Conservation (phyloP, 2,113 vertebrate genomes). For the Chaenogobius annularis region DNA sequence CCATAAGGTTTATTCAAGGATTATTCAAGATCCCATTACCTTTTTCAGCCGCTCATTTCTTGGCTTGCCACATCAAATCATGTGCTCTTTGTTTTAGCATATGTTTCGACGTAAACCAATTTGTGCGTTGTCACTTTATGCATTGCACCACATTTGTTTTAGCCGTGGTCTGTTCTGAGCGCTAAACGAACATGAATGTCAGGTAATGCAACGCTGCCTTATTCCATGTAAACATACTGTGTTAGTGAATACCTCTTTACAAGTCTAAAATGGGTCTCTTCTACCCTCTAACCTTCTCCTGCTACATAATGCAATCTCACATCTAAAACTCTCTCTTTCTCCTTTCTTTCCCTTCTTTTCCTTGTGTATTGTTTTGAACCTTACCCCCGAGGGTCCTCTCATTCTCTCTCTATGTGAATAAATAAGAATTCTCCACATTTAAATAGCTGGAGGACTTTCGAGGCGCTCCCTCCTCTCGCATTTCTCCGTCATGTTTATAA, state of each 20-base stretch:
- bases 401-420: slow-evolving; percentile 67
- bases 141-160: background rate
- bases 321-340: slow-evolving; percentile 76
- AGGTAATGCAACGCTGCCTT: background rate
- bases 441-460: slow-evolving; percentile 64
- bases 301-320: slow-evolving; percentile 55
- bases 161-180: background rate
- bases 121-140: background rate
- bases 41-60: background rate
- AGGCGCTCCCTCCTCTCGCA: slow-evolving; percentile 39
- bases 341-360: slow-evolving; percentile 20
- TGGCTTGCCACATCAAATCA: background rate
- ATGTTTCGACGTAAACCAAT: background rate
- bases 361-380: slow-evolving; percentile 67
- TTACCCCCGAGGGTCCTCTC: slow-evolving; percentile 61
- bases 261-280: slow-evolving; percentile 66
- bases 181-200: slow-evolving; percentile 1
- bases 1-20: background rate
- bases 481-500: slow-evolving; percentile 63
- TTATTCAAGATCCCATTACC: background rate
- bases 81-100: background rate
- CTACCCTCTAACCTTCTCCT: slow-evolving; percentile 63
- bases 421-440: slow-evolving; percentile 73
- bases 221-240: slow-evolving; percentile 18
- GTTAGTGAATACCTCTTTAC: slow-evolving; percentile 24